A percentile compares a stretch with the other conserved stretches of the same genome.
These are phyloP conservation scores for Bombus pyrosoma DNA, from an alignment of 1,140 invertebrate genomes.

Conservation along the genomic window DNA sequence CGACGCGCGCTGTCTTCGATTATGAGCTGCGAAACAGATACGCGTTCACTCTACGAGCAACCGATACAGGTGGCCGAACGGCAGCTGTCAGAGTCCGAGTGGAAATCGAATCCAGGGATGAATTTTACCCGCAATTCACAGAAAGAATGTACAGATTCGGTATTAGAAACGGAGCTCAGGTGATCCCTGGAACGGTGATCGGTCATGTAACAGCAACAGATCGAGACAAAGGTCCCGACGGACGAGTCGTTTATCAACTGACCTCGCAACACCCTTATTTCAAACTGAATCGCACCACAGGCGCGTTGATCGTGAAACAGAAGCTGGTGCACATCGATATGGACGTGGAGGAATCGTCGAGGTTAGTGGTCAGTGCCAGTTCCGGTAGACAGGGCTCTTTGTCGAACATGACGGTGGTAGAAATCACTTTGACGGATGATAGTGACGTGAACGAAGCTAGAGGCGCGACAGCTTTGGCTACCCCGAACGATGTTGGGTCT, in stretches of 20 bases:
- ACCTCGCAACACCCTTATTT: slow-evolving; percentile 93
- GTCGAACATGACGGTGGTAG: slow-evolving; percentile 92
- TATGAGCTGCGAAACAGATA: slow-evolving; percentile 93
- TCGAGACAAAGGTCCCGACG: slow-evolving; percentile 94
- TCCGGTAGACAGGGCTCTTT: slow-evolving; percentile 93
- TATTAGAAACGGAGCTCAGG: slow-evolving; percentile 86
- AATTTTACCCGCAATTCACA: slow-evolving; percentile 95
- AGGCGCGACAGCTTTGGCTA: slow-evolving; percentile 90
- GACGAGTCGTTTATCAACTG: slow-evolving; percentile 94
- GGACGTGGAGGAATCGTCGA: slow-evolving; percentile 85
- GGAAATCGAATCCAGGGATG: slow-evolving; percentile 95
- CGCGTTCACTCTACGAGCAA: slow-evolving; percentile 91
- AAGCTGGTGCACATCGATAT: slow-evolving; percentile 86
- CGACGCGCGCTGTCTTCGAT: slow-evolving; percentile 91
- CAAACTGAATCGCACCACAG: slow-evolving; percentile 95
- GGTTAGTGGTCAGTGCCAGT: slow-evolving; percentile 92
- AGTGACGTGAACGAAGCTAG: slow-evolving; percentile 82
- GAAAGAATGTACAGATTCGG: slow-evolving; percentile 93
- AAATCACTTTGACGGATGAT: slow-evolving; percentile 89
- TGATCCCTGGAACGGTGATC: slow-evolving; percentile 89
- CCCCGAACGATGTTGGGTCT: slow-evolving; percentile 80
- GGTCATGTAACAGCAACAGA: slow-evolving; percentile 95
- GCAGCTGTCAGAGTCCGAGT: slow-evolving; percentile 91
- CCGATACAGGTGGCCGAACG: slow-evolving; percentile 90
- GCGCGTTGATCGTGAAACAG: slow-evolving; percentile 91